These are phyloP conservation scores for Manduca sexta DNA, from an alignment of 1,140 invertebrate species.

Conservation along the genomic window DNA sequence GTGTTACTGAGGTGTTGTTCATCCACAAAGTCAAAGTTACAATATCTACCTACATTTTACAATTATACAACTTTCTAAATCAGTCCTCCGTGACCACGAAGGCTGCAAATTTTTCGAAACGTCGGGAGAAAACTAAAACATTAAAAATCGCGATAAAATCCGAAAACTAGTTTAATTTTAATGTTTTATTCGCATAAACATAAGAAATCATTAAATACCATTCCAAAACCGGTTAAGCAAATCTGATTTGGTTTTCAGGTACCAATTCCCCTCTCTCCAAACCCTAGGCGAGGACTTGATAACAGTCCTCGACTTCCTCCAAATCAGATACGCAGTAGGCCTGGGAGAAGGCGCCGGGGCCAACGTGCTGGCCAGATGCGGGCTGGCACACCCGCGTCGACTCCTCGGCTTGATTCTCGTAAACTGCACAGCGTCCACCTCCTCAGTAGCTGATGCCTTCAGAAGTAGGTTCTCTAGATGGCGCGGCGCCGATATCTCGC, in stretches of 20 bases:
- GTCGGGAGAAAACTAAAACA: no score
- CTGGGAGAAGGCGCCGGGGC: slow-evolving; percentile 93
- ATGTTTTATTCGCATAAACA: no score
- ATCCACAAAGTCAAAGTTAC: no score
- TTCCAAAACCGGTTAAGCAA: neutral
- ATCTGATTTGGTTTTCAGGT: slow-evolving; percentile 68
- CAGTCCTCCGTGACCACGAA: no score
- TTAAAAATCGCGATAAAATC: no score
- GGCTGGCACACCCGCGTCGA: slow-evolving; percentile 83
- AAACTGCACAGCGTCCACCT: slow-evolving; percentile 91
- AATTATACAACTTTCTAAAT: no score
- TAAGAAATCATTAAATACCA: no score
- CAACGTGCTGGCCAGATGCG: slow-evolving; percentile 90
- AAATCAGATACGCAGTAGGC: slow-evolving; percentile 85
- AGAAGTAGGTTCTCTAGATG: slow-evolving; percentile 88
- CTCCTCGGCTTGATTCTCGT: slow-evolving; percentile 86
- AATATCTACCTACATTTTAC: no score
- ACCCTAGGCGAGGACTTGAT: slow-evolving; percentile 88
- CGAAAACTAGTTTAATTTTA: no score
- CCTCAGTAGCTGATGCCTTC: slow-evolving; percentile 90
- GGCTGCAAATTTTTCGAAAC: no score
- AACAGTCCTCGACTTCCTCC: slow-evolving; percentile 86
- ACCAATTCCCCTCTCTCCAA: slow-evolving; percentile 87
- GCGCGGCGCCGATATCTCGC: slow-evolving; percentile 81
- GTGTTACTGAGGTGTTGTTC: no score